phyloP scores from a whole-genome alignment of 2,797 vertebrate species.

The Sebastes oblongus region DNA sequence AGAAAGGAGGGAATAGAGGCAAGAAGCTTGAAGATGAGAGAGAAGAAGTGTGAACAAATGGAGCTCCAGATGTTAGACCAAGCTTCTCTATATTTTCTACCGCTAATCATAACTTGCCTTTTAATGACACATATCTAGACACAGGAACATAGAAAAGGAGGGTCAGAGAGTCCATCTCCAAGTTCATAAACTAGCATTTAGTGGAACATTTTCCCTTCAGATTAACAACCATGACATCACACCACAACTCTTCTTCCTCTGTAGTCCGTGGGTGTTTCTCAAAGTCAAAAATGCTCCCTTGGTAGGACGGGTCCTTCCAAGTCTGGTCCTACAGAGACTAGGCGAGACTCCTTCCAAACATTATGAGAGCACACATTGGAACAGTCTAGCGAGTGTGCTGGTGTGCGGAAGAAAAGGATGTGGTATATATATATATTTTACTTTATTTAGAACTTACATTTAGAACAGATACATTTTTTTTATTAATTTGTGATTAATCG shows the following conservation, averaged over 20 bases:
- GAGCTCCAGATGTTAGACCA: background rate
- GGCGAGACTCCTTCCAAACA: background rate
- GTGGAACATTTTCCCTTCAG: background rate
- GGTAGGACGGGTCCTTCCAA: background rate
- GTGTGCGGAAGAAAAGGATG: too few relatives aligned
- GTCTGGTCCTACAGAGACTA: background rate
- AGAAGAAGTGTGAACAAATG: background rate
- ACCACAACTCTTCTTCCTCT: conserved; percentile 3
- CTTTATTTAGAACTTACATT: too few relatives aligned
- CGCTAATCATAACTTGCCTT: conserved; percentile 7
- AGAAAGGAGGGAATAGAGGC: conserved; percentile 1
- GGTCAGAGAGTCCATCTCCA: background rate
- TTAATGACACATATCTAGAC: background rate
- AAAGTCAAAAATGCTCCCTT: background rate
- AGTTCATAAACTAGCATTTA: background rate
- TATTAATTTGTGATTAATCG: too few relatives aligned
- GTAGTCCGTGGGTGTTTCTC: background rate
- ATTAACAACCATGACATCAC: background rate
- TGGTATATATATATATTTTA: too few relatives aligned
- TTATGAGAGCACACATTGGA: background rate
- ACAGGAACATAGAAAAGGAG: background rate
- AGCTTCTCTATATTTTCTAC: background rate
- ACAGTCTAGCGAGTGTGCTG: background rate
- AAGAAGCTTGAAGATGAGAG: background rate
- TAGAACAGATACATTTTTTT: too few relatives aligned